Evolutionary conservation across 2,113 vertebrate genomes (phyloP).

Genomic region (Nothocercus nigrocapillus): DNA sequence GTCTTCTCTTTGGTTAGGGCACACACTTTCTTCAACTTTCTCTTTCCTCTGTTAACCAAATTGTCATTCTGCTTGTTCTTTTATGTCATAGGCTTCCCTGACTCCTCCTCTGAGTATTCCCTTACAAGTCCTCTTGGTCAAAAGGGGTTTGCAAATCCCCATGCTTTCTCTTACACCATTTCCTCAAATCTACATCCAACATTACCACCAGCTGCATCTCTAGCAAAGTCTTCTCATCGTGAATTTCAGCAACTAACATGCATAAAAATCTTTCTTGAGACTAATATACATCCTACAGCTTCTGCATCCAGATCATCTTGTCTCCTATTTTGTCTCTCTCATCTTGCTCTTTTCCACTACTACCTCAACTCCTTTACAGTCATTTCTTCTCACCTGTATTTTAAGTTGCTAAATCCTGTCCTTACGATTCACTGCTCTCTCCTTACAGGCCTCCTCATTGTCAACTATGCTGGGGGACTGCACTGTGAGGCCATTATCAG

Average conservation of each 20-base stretch:
- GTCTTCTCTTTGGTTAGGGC: not conserved
- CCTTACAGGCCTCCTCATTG: not conserved
- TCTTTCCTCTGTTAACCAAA: not conserved
- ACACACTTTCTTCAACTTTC: not conserved
- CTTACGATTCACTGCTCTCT: not conserved
- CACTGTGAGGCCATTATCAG: not conserved
- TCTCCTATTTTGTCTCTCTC: not conserved
- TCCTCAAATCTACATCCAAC: slow-evolving; percentile 20
- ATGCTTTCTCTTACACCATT: not conserved
- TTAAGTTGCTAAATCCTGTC: not conserved
- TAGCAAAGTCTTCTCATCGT: not conserved
- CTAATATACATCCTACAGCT: not conserved
- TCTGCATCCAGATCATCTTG: not conserved
- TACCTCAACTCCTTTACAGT: not conserved
- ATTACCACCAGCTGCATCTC: not conserved
- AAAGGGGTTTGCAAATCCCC: not conserved
- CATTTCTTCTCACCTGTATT: not conserved
- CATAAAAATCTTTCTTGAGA: not conserved
- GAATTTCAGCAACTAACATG: not conserved
- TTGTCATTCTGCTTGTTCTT: not conserved
- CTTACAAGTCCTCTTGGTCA: not conserved
- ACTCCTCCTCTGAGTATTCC: not conserved
- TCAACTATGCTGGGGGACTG: not conserved
- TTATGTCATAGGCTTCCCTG: slow-evolving; percentile 4
- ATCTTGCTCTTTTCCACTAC: not conserved